Evolutionary conservation across 1,140 invertebrate genomes (phyloP), one percentile per base, ranked within the genome.

Genomic region (Apis dorsata): DNA sequence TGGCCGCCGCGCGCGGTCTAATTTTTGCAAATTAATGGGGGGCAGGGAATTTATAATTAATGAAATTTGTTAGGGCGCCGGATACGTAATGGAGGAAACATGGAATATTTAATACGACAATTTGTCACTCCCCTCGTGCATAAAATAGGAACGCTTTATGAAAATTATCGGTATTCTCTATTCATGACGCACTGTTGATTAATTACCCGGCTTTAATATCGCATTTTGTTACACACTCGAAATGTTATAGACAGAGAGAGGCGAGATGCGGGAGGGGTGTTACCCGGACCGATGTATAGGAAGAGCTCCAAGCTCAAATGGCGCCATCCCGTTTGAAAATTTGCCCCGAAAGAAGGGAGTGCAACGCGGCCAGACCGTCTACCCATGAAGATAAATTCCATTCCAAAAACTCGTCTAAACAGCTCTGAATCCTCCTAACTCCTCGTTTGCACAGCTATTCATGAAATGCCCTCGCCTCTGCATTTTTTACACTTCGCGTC

Each of bases 391-490:
- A 81, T 66, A 60, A 62, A 68, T 66, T 68, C 34, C 79, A 21
- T 75, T 66, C 53, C 62, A 24, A 68, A 44, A 75, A 11, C 62
- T 24, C 63, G 63, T 53, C 72, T 68, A 81, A 75, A 76, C 79
- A 75, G 55, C 55, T 34, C 53, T 59, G 79, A 59, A 59, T 66
- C 63, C 72, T 74, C 71, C 60, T 34, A 65, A 53, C 57, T 57
- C 63, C 72, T 28, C 72, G 79, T 81, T 81, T 81, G 63, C 79
- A 59, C 34, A 59, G 72, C 72, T 76, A 81, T 68, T 81, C 79
- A 74, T 19, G 71, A 76, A 76, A 81, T 76, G 44, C 72, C n/a
- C 44, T 34, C n/a, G 34, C 28, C 44, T 68, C 44, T 68, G 51
- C 53, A 51, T 72, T 75, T 75, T 75, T 57, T 81, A 75, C 55